Percentiles rank a stretch among this genome's conserved stretches.
Evolutionary conservation across 2,797 vertebrate genomes (phyloP).

Genomic region (Myoxocephalus aenaeus): DNA sequence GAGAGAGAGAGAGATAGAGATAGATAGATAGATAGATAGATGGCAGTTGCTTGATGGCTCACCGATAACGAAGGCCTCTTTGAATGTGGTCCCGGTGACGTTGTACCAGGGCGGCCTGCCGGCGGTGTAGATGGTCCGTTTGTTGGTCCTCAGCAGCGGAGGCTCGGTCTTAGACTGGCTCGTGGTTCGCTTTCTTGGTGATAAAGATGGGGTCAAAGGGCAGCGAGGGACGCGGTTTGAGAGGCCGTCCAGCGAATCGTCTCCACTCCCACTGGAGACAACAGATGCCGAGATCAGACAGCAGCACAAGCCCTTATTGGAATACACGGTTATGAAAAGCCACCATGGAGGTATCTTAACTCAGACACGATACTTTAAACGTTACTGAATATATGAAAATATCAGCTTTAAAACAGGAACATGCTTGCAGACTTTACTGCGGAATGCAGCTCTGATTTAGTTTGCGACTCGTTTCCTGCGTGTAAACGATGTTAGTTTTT

Average conservation of each 20-base stretch:
- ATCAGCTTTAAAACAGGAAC: background rate
- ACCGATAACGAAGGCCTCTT: constrained; percentile 94
- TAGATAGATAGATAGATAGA: too few species aligned
- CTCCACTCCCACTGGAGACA: constrained; percentile 76
- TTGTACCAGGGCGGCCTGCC: constrained; percentile 93
- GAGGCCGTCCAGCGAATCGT: constrained; percentile 84
- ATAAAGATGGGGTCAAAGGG: constrained; percentile 82
- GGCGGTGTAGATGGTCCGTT: constrained; percentile 92
- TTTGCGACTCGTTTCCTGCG: background rate
- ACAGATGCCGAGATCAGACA: background rate
- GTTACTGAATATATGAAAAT: too few species aligned
- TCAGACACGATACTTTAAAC: too few species aligned
- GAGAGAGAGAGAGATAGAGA: too few species aligned
- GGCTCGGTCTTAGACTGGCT: constrained; percentile 90
- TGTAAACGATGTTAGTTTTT: background rate
- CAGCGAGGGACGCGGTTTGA: constrained; percentile 66
- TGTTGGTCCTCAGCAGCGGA: constrained; percentile 89
- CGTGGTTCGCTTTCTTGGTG: constrained; percentile 85
- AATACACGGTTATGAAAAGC: too few species aligned
- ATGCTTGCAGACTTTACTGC: background rate
- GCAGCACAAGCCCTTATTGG: too few species aligned
- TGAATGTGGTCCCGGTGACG: constrained; percentile 91
- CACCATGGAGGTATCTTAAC: too few species aligned
- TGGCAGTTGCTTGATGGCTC: constrained; percentile 17
- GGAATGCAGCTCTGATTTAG: background rate